Percentiles rank a stretch among this genome's conserved stretches.
These are phyloP conservation scores for Lichenostomus cassidix DNA, from an alignment of 2,113 vertebrate species.

Conservation along the genomic window DNA sequence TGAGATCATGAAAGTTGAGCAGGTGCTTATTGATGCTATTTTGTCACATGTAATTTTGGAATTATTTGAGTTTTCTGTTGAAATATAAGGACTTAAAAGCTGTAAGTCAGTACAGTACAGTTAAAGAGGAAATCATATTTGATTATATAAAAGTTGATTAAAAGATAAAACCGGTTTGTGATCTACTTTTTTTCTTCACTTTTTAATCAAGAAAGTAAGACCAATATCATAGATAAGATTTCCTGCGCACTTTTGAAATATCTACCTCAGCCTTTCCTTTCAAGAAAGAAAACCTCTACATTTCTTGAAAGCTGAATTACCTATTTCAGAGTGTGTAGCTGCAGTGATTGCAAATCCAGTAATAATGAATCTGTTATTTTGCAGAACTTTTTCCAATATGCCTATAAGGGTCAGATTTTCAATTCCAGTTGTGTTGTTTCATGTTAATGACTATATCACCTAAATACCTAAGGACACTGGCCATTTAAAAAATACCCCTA, in stretches of 20 bases:
- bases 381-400: not conserved
- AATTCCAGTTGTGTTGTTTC: not conserved
- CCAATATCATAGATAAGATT: not conserved
- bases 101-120: not conserved
- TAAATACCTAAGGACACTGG: not conserved
- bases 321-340: not conserved
- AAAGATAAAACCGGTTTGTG: not conserved
- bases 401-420: not conserved
- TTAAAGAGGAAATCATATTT: not conserved
- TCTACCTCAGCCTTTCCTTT: not conserved
- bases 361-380: not conserved
- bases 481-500: not conserved
- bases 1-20: not conserved
- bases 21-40: not conserved
- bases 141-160: not conserved
- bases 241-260: not conserved
- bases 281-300: not conserved
- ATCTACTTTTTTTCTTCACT: not conserved
- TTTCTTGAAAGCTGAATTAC: not conserved
- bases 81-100: not conserved
- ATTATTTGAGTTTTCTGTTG: not conserved
- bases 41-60: not conserved
- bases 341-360: not conserved
- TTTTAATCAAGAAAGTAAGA: not conserved
- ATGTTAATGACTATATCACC: not conserved